Conservation (phyloP, 2,888 invertebrate species). For the Epinotia bilunana region DNA sequence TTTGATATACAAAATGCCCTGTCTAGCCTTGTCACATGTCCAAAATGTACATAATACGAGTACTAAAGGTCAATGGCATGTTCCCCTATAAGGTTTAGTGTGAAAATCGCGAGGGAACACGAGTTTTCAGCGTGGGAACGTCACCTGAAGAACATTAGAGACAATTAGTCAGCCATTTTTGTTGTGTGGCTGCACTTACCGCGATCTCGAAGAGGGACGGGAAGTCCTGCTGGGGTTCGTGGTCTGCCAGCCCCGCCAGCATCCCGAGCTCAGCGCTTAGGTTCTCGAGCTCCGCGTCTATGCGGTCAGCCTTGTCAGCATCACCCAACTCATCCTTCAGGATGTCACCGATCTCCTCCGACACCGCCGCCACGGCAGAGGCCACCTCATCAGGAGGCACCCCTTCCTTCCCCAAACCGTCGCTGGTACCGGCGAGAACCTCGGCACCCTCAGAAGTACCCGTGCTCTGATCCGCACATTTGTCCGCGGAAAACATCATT, state of each 20-base stretch:
- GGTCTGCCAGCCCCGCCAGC: constrained; percentile 75
- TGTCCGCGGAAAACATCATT: constrained; percentile 82
- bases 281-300: constrained; percentile 77
- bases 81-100: constrained; percentile 12
- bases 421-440: constrained; percentile 68
- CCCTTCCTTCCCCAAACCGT: constrained; percentile 63
- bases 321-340: constrained; percentile 78
- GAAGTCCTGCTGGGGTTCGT: constrained; percentile 72
- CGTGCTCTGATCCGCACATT: constrained; percentile 73
- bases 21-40: constrained; percentile 45
- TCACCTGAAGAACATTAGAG: constrained; percentile 37
- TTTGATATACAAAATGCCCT: constrained; percentile 34
- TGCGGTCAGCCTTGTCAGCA: constrained; percentile 74
- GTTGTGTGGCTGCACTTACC: constrained; percentile 62
- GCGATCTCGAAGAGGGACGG: constrained; percentile 78
- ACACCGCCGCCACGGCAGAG: constrained; percentile 76
- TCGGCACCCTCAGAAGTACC: constrained; percentile 67
- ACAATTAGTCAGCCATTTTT: constrained; percentile 62
- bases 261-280: constrained; percentile 77
- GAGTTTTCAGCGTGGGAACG: constrained; percentile 41
- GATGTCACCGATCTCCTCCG: constrained; percentile 80
- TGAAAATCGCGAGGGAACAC: constrained; percentile 35
- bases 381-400: constrained; percentile 74
- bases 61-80: constrained; percentile 53
- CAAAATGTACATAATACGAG: constrained; percentile 43